phyloP scores from a whole-genome alignment of 2,888 invertebrate genomes.

The Apodemia mormo region DNA sequence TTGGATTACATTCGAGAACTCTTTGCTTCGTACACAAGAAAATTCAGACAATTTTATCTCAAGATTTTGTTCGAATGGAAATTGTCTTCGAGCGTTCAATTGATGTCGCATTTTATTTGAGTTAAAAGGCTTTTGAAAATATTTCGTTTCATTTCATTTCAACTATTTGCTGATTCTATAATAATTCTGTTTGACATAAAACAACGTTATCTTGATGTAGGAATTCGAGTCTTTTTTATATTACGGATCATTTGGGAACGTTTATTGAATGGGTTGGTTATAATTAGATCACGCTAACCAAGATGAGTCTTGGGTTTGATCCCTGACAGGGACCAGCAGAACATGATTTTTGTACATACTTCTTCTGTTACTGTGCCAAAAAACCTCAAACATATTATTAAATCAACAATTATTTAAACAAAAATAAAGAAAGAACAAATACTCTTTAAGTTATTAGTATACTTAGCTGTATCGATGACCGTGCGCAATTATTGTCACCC shows the following conservation, averaged over 20 bases:
- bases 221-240: background rate
- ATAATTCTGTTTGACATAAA: conserved; percentile 16
- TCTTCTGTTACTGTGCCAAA: no score
- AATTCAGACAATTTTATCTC: conserved; percentile 18
- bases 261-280: no score
- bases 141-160: conserved; percentile 17
- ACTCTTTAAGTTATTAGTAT: no score
- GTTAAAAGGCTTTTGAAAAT: conserved; percentile 18
- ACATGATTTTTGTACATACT: no score
- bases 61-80: conserved; percentile 17
- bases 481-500: no score
- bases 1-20: conserved; percentile 35
- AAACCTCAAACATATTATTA: no score
- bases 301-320: no score
- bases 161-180: conserved; percentile 13
- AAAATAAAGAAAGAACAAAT: no score
- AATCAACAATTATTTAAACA: no score
- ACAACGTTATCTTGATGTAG: conserved; percentile 5
- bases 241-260: background rate
- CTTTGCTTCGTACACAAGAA: conserved; percentile 22
- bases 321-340: no score
- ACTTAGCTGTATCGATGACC: no score
- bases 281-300: no score
- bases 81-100: conserved; percentile 18
- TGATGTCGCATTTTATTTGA: conserved; percentile 20